Evolutionary conservation across 2,113 vertebrate species (phyloP), one percentile per base, ranked within the genome.

Genomic region (Etheostoma spectabile): DNA sequence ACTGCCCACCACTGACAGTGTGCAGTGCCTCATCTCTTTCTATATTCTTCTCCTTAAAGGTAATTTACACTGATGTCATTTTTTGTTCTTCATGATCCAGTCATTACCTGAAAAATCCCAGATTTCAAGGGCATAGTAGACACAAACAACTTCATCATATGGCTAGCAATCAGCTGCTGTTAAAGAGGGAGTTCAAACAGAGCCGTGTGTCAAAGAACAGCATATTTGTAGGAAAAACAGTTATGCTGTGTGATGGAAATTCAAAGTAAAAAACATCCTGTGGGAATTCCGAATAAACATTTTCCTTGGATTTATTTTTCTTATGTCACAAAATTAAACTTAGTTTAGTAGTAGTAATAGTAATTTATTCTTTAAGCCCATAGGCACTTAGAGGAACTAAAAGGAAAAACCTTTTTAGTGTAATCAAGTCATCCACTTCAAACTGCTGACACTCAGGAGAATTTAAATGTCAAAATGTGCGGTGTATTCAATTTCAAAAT

Each of bases 391-490:
- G 65, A 84, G 59, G 68, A 78, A 70, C 64, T 65, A 51, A 82
- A 62, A 75, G 63, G 45, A 66, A 76, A 83, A 72, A 73, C 45
- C 70, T 86, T 86, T 84, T 80, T 30, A 74, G 48, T 72, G 70
- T 70, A 81, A 83, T 88, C 67, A 85, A 86, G 81, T 83, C 73
- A 63, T 71, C 74, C 68, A 69, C 71, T 82, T 82, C 33, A 83
- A 75, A 77, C 69, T 66, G 72, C 75, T 60, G 57, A 68, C 70
- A 83, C 72, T 73, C 48, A 2, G 56, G 61, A 78, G 60, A 80
- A 79, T 83, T 86, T 79, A 84, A 87, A 85, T 88, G 79, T 88
- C 82, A 90, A 88, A 88, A 81, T 67, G 78, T 82, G 62, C 22
- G 6, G 57, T 6, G 35, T 73, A 33, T 82, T 84, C 64, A 42